Percentiles rank a stretch among this genome's conserved stretches.
These are phyloP conservation scores for Engystomops pustulosus DNA, from an alignment of 2,113 vertebrate genomes.

Conservation along the genomic window DNA sequence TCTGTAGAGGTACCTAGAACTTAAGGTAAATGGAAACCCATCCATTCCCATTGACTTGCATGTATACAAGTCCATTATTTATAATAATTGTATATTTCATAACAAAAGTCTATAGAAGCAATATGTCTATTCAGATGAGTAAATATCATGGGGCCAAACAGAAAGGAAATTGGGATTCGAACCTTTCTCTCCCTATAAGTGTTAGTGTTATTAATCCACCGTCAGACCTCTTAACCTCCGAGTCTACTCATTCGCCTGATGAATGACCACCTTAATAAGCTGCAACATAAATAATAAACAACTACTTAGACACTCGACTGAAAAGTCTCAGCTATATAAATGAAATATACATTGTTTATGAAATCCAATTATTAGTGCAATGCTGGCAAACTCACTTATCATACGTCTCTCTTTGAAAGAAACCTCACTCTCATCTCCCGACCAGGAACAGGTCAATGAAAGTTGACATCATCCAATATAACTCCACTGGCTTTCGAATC, in stretches of 20 bases:
- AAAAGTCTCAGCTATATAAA: not conserved
- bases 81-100: not conserved
- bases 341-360: slow-evolving; percentile 46
- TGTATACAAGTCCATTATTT: not conserved
- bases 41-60: no score
- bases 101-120: not conserved
- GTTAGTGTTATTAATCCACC: not conserved
- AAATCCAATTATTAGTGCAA: slow-evolving; percentile 42
- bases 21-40: no score
- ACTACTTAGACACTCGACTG: slow-evolving; percentile 7
- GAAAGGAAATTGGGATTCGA: not conserved
- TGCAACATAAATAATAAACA: slow-evolving; percentile 23
- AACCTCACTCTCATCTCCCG: slow-evolving; percentile 5
- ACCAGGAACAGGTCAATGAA: slow-evolving; percentile 46
- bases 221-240: not conserved
- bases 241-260: slow-evolving; percentile 42
- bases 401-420: slow-evolving; percentile 24
- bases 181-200: not conserved
- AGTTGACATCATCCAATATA: slow-evolving; percentile 45
- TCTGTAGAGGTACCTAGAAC: no score
- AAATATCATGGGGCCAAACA: not conserved
- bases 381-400: slow-evolving; percentile 41
- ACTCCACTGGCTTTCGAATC: slow-evolving; percentile 28
- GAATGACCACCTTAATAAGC: slow-evolving; percentile 35
- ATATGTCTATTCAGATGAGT: not conserved